Base-by-base conservation (phyloP, 1,140 invertebrate genomes). In the Penaeus indicus region DNA sequence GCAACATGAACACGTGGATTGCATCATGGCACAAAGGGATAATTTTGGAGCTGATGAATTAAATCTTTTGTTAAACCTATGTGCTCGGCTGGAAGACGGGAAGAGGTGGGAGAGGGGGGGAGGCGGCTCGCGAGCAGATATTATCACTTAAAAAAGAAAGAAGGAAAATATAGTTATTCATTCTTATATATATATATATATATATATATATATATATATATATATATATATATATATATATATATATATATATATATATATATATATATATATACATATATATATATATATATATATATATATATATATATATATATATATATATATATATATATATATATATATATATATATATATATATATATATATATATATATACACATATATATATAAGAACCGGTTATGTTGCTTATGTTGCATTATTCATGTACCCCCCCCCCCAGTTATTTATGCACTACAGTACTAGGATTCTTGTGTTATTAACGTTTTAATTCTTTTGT, bases 321-420 rank as follows among this genome's bases (percentile, higher is more conserved):
- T 79, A 79, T 79, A 79, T 79, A 79, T 42, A 79, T 79, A 38
- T 2, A 7, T 79, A 79, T 79, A 79, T 79, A 79, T 42, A 79
- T 79, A 79, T 79, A 38, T 79, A 42, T 79, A 38, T 47, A 42
- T 38, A 27, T 79, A 38, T 79, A 38, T 27, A 1, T 79, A 38
- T 79, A 79, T 79, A 38, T 79, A 42, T 79, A 79, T 38, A 38
- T 42, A 79, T 79, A 79, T 79, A 79, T 38, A 18, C 4, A 79
- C 4, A 16, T 38, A 42, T 79, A 38, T 79, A 38, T 79, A 0
- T 79, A 42, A 42, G 27, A 79, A 8, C 1, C 47, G 11, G 77
- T 42, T 42, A 42, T 42, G 19, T n/a, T 54, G 47, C 38, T 42
- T 42, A 1, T 42, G 38, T 42, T 1, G 38, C 5, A 42, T 42